Base-by-base conservation (phyloP, 2,888 invertebrate genomes). In the Cylindroiulus punctatus region DNA sequence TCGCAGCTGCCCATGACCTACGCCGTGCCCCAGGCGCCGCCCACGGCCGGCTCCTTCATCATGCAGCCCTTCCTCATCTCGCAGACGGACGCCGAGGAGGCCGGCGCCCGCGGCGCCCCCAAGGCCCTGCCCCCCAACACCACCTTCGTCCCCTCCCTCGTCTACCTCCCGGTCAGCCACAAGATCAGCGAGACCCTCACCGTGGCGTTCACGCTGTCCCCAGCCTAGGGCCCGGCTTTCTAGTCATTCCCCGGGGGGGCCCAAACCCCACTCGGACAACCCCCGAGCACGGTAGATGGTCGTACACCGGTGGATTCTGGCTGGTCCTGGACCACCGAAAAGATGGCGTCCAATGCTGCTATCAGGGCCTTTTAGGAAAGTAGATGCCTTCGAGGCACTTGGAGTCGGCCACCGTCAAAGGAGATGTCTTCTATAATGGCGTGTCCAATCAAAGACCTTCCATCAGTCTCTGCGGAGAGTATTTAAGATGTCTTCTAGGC, bases 11-110 rank as follows among this genome's bases (percentile, higher is more conserved):
- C 91, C 44, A 90, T 90, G 88, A 89, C 90, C 81, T 90, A 90
- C 86, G 91, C 90, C 87, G 89, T 91, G 87, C 90, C 91, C n/a
- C 90, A 90, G 88, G 89, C 89, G 86, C 89, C 89, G 40, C 89
- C 88, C 30, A 88, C 89, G 82, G 89, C 90, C 30, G 90, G 90
- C 14, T 89, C 90, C 86, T 95, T 95, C 90, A 94, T 96, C 89
- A 97, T 98, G 97, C 98, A 98, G 92, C 96, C 97, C 87, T 98
- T 98, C 92, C 93, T 96, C 89, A 93, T 97, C 89, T 94, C 94
- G 91, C 95, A 96, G 91, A 81, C 87, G 22, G 52, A 57, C 7
- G 19, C 26, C 17, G 44, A 22, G 17, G 85, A 26, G 17, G 81
- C 12, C n/a, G 47, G 85, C 32, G 65, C 42, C 19, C 7, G n/a